phyloP scores from a whole-genome alignment of 1,140 invertebrate genomes.

The Zaprionus ghesquierei region DNA sequence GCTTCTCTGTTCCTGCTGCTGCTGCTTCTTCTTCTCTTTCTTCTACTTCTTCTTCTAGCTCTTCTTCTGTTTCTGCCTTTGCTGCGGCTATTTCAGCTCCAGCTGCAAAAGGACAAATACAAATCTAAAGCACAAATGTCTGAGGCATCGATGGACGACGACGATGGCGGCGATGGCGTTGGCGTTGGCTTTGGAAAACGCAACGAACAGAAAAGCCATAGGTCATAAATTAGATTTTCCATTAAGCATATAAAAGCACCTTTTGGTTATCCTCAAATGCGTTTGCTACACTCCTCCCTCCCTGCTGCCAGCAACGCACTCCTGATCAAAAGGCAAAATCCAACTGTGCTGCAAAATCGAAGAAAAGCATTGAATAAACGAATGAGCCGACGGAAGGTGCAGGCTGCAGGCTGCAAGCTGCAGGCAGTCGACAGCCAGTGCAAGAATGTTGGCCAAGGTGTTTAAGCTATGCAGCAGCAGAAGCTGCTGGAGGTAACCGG shows the following conservation, averaged over 20 bases:
- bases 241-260: slow-evolving; percentile 81
- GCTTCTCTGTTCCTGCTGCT: slow-evolving; percentile 7
- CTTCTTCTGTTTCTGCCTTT: not conserved
- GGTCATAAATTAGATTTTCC: slow-evolving; percentile 81
- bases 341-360: slow-evolving; percentile 78
- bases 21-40: slow-evolving; percentile 1
- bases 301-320: not conserved
- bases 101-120: slow-evolving; percentile 76
- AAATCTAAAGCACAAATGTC: slow-evolving; percentile 77
- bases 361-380: slow-evolving; percentile 79
- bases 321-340: slow-evolving; percentile 70
- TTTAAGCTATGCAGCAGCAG: slow-evolving; percentile 19
- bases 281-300: slow-evolving; percentile 29
- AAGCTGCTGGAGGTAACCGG: slow-evolving; percentile 20
- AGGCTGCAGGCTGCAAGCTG: not conserved
- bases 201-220: slow-evolving; percentile 79
- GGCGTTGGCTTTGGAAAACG: slow-evolving; percentile 63
- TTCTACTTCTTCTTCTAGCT: slow-evolving; percentile 8
- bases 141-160: slow-evolving; percentile 61
- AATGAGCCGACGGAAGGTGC: slow-evolving; percentile 43
- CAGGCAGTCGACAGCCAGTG: slow-evolving; percentile 37
- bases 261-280: slow-evolving; percentile 81
- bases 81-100: slow-evolving; percentile 12
- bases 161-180: not conserved
- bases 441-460: slow-evolving; percentile 71